These are phyloP conservation scores for Clivina fossor DNA, from an alignment of 2,888 invertebrate species.

Conservation along the genomic window DNA sequence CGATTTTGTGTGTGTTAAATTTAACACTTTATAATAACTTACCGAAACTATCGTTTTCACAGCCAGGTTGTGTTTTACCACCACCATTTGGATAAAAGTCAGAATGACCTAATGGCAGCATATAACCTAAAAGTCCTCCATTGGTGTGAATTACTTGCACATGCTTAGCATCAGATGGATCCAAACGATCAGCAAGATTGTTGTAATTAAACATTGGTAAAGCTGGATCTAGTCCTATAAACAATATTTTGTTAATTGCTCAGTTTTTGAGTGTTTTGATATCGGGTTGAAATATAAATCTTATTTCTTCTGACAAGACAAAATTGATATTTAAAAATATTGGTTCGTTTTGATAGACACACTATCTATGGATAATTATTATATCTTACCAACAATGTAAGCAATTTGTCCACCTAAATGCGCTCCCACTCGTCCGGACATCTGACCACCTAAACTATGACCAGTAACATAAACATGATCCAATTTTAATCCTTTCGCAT, in stretches of 20 bases:
- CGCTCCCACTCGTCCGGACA: slow-evolving; percentile 14
- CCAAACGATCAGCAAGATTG: slow-evolving; percentile 45
- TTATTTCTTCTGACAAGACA: too few species aligned
- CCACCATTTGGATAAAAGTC: slow-evolving; percentile 52
- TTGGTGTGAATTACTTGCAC: slow-evolving; percentile 50
- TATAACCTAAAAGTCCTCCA: slow-evolving; percentile 40
- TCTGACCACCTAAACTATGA: slow-evolving; percentile 23
- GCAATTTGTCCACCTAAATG: slow-evolving; percentile 12
- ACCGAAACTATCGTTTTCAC: slow-evolving; percentile 43
- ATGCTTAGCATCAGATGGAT: slow-evolving; percentile 46
- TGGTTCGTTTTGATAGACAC: too few species aligned
- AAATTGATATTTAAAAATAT: too few species aligned
- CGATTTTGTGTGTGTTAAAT: too few species aligned
- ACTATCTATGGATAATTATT: too few species aligned
- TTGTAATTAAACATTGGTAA: slow-evolving; percentile 13
- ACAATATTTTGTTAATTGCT: too few species aligned
- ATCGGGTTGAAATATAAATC: too few species aligned
- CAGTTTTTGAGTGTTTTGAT: too few species aligned
- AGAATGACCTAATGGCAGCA: slow-evolving; percentile 45
- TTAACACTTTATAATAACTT: slow-evolving; percentile 5
- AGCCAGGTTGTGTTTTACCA: slow-evolving; percentile 48
- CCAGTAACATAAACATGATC: slow-evolving; percentile 19
- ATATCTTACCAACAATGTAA: slow-evolving; percentile 12
- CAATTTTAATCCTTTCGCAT: neutral
- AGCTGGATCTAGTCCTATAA: slow-evolving; percentile 26